phyloP scores from a whole-genome alignment of 2,888 invertebrate species.

The Crossocerus cetratus region DNA sequence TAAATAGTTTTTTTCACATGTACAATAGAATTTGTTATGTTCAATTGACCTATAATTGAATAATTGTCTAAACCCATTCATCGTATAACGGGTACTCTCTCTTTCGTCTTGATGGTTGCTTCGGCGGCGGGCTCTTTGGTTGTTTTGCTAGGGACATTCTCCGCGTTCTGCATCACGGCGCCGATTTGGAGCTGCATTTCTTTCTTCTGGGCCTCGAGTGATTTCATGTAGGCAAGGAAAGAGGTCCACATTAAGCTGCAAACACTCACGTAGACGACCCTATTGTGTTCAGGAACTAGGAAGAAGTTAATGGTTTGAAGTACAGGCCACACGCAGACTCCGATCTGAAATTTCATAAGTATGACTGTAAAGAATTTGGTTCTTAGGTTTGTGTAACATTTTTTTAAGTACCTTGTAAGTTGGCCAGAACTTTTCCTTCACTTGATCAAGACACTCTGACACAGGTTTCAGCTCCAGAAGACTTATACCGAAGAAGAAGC shows the following conservation, averaged over 20 bases:
- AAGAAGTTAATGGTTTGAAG: slow-evolving; percentile 86
- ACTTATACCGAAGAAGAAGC: slow-evolving; percentile 88
- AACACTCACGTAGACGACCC: slow-evolving; percentile 85
- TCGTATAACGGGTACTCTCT: slow-evolving; percentile 38
- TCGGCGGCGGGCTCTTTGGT: slow-evolving; percentile 12
- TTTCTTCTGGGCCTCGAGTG: slow-evolving; percentile 75
- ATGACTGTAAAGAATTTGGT: neutral
- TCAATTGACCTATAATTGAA: slow-evolving; percentile 47
- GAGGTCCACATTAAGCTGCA: slow-evolving; percentile 88
- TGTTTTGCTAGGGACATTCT: neutral
- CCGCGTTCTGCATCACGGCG: slow-evolving; percentile 7
- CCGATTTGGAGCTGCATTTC: neutral
- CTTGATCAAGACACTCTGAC: slow-evolving; percentile 83
- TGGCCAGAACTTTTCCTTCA: slow-evolving; percentile 85
- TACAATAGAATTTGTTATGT: slow-evolving; percentile 30
- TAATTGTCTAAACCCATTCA: slow-evolving; percentile 34
- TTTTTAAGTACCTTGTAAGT: slow-evolving; percentile 82
- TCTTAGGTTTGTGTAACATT: neutral
- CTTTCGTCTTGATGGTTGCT: slow-evolving; percentile 22
- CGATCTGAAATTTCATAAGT: slow-evolving; percentile 81
- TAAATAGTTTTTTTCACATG: slow-evolving; percentile 22
- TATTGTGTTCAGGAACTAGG: slow-evolving; percentile 84
- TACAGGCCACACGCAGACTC: slow-evolving; percentile 84
- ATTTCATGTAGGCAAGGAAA: slow-evolving; percentile 88
- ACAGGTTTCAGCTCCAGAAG: slow-evolving; percentile 84